Evolutionary conservation across 2,888 invertebrate species (phyloP), one percentile per base, ranked within the genome.

Genomic region (Luperina nickerlii): DNA sequence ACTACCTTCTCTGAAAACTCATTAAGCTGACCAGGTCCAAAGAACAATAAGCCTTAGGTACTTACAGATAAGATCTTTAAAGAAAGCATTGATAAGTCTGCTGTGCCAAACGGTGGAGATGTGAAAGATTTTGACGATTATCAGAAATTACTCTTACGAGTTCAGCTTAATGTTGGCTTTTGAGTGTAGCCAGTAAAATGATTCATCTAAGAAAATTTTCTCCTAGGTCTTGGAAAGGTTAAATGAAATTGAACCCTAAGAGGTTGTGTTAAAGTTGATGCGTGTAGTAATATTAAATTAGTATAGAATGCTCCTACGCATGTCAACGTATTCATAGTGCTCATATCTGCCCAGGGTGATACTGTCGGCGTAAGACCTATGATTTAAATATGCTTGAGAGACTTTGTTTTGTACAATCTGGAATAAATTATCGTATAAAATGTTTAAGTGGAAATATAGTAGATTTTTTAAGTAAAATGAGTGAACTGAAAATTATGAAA

Each of bases 241-340:
- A 68, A 48, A 70, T 70, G 0, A 77, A 74, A 81, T 62, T 76
- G 27, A 0, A 75, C 71, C 42, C 42, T 87, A 57, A 24, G 9
- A 0, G 27, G 15, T 68, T 32, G 27, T 1, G 6, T 67, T 88
- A 85, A 78, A 62, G 84, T 81, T 67, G 72, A 76, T 27, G 63
- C 13, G 20, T 20, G 32, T 20, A 63, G 18, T 63, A 24, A 73
- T 79, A 79, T 74, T 63, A 81, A 74, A 85, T 85, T 74, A 76
- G 67, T 73, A 32, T 70, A 70, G 85, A 87, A 89, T 91, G 93
- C 94, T 93, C 94, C 94, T 92, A 95, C 95, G 95, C 95, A 94
- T 93, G 95, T 95, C 95, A 95, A 91, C 93, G 91, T 92, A 92
- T 93, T 92, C 92, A 93, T 93, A 95, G 92, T 90, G 93, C 94